Evolutionary conservation across 1,140 invertebrate genomes (phyloP).

Genomic region (Venustaconcha ellipsiformis): DNA sequence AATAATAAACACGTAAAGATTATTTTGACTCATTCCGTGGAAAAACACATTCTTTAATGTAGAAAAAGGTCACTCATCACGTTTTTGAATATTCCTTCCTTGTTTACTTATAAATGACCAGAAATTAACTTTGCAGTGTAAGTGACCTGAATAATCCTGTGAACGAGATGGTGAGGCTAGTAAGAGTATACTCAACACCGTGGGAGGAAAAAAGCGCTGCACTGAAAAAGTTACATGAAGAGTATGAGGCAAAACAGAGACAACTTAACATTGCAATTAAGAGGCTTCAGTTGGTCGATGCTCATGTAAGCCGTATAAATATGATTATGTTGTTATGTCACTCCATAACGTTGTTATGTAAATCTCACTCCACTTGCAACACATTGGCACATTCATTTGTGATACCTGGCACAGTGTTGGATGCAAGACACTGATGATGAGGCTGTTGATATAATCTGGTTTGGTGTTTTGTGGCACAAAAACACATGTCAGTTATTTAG

Average conservation of each 20-base stretch:
- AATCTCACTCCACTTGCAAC: no score
- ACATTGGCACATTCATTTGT: no score
- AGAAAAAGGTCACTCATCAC: not conserved
- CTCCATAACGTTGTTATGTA: no score
- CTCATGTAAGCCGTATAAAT: slow-evolving; percentile 51
- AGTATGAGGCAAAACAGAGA: slow-evolving; percentile 67
- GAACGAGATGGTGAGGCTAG: slow-evolving; percentile 65
- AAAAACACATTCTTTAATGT: not conserved
- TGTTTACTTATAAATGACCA: not conserved
- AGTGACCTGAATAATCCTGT: slow-evolving; percentile 66
- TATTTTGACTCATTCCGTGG: not conserved
- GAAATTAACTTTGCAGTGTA: slow-evolving; percentile 44
- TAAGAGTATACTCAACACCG: slow-evolving; percentile 65
- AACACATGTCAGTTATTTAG: no score
- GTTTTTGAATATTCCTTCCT: not conserved
- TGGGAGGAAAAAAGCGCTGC: slow-evolving; percentile 69
- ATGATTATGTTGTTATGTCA: no score
- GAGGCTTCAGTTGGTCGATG: slow-evolving; percentile 64
- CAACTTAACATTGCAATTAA: slow-evolving; percentile 68
- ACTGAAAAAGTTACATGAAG: slow-evolving; percentile 66
- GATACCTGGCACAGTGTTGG: no score
- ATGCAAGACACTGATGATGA: no score
- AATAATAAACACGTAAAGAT: no score
- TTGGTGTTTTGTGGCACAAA: no score
- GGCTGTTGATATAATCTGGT: no score